Base-by-base conservation (phyloP, 2,113 vertebrate genomes). In the Phrynosoma blainvillii region DNA sequence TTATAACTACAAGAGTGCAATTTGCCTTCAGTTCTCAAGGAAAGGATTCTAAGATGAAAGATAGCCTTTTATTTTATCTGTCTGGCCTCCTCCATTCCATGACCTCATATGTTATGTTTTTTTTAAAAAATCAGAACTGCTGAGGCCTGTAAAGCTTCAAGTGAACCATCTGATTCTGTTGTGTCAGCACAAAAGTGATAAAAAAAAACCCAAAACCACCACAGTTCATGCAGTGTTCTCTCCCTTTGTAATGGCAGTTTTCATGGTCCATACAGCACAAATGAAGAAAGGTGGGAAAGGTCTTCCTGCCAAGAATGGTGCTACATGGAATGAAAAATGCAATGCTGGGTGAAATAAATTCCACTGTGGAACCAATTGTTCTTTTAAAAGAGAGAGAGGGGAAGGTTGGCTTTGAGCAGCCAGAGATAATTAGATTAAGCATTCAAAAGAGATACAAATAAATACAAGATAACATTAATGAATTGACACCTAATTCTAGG, bases 181-280 rank as follows among this genome's bases (percentile, higher is more conserved):
- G 76, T 65, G 87, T 96, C 94, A 96, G 95, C 94, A 96, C 65
- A 93, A 96, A 96, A 93, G 79, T 85, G 92, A 94, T 94, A 91
- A 93, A 95, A 80, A 87, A 74, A 32, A n/a, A n/a, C n/a, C n/a
- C n/a, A n/a, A n/a, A n/a, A n/a, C n/a, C 23, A 77, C 20, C 56
- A 93, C 10, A 93, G 83, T 92, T 95, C 92, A 93, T 84, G 93
- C 82, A 77, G 71, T 0, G 0, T 91, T 93, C 65, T 88, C 84
- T 92, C 56, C 40, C 92, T 93, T 93, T 90, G 90, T 93, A 95
- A 95, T 1, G 14, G 74, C 85, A 93, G 85, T 93, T 96, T 95
- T 95, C 87, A 95, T 92, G 92, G 92, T 94, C 91, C 93, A 90
- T 90, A 89, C 94, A 95, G 89, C 91, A 95, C 88, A 93, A 96